Base-by-base conservation (phyloP, 1,140 invertebrate species). In the Pogonomyrmex californicus region DNA sequence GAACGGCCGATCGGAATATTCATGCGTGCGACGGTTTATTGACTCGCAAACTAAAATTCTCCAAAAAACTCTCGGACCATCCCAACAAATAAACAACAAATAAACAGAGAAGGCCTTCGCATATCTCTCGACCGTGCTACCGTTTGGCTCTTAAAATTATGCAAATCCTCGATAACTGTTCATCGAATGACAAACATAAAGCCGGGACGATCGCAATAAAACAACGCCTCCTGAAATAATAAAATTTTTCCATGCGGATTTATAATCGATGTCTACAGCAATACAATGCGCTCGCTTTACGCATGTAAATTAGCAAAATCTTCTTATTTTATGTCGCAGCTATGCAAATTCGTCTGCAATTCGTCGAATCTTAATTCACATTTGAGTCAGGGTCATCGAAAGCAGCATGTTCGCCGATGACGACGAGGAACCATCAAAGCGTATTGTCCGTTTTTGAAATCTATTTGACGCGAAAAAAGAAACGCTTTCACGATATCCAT, bases 131-230 rank as follows among this genome's bases (percentile, higher is more conserved):
- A 49, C 30, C 51, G 76, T 65, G 4, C 66, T 83, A 60, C 30
- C 68, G 68, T 73, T 73, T 6, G 30, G 1, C 44, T 58, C n/a
- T 83, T 36, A 44, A 60, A 62, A 75, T 83, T 83, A 83, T 83
- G 79, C 41, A 83, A 83, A 83, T 75, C 17, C 79, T 23, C 68
- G 44, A 73, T 81, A 70, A 81, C 78, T 58, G 63, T 81, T 75
- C 41, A 83, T 83, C 54, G 79, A 83, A 60, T 23, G 41, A 41
- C 79, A 44, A 60, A 14, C 54, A 36, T 73, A 62, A 82, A 73
- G 68, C 1, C 17, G 14, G 10, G 51, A 49, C 30, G 36, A 54
- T 12, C 10, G 41, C 4, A 36, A 82, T 82, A 71, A 82, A 73
- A 56, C 41, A 56, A 12, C 44, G 44, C 33, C 17, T 65, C 9